Evolutionary conservation across 2,113 vertebrate genomes (phyloP).

Genomic region (Anser brachyrhynchus): DNA sequence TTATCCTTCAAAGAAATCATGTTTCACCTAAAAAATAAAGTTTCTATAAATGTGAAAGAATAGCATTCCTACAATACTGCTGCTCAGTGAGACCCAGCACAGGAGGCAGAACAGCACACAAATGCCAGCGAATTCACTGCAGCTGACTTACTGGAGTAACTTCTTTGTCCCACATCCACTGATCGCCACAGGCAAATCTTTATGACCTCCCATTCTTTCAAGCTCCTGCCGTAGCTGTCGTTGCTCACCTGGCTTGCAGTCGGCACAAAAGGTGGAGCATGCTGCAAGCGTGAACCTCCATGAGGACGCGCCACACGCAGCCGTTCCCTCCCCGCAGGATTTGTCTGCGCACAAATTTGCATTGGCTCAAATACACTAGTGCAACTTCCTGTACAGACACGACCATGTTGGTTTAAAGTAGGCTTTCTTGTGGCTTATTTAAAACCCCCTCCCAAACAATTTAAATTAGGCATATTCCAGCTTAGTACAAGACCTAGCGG

Average conservation of each 20-base stretch:
- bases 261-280: neutral
- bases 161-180: neutral
- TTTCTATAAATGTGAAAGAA: neutral
- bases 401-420: neutral
- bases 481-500: neutral
- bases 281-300: neutral
- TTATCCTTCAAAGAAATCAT: neutral
- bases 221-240: neutral
- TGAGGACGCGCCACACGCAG: fast-evolving
- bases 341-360: neutral
- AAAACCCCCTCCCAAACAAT: neutral
- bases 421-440: neutral
- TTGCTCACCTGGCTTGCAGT: neutral
- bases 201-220: neutral
- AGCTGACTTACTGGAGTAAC: neutral
- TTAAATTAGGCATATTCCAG: neutral
- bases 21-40: neutral
- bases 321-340: neutral
- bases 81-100: neutral
- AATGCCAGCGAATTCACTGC: fast-evolving
- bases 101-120: neutral
- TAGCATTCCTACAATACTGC: neutral
- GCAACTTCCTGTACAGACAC: neutral
- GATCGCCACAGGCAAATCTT: neutral
- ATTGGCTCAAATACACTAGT: neutral